Percentiles rank a stretch among this genome's conserved stretches.
phyloP scores from a whole-genome alignment of 2,113 vertebrate species.

The Xiphias gladius region DNA sequence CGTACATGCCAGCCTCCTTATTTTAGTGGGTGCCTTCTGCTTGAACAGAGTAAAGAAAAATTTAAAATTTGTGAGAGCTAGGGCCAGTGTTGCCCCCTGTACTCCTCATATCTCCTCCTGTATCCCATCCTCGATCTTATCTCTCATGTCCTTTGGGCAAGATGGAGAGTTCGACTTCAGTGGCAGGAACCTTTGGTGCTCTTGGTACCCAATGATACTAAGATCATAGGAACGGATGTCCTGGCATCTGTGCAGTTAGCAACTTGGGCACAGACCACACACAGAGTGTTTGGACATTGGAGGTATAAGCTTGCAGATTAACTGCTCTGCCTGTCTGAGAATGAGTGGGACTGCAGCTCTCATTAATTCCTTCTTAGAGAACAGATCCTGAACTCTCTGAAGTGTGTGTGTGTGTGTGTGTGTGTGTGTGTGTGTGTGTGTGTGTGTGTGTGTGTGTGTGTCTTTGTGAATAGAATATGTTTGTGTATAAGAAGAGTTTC shows the following conservation, averaged over 20 bases:
- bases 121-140: slow-evolving; percentile 4
- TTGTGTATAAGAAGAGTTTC: slow-evolving; percentile 19
- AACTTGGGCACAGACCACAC: slow-evolving; percentile 19
- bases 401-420: background rate
- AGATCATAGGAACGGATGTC: slow-evolving; percentile 48
- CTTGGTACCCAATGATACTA: slow-evolving; percentile 27
- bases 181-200: slow-evolving; percentile 22
- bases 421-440: background rate
- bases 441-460: background rate
- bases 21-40: slow-evolving; percentile 4
- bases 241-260: slow-evolving; percentile 44
- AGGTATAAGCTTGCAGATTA: slow-evolving; percentile 49
- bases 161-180: slow-evolving; percentile 19
- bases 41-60: slow-evolving; percentile 2
- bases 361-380: slow-evolving; percentile 57
- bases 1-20: background rate
- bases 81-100: slow-evolving; percentile 13
- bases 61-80: background rate
- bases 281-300: slow-evolving; percentile 16
- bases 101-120: background rate
- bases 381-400: slow-evolving; percentile 32
- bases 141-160: background rate
- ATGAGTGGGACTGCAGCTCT: slow-evolving; percentile 44
- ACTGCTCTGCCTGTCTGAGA: slow-evolving; percentile 48
- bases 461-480: background rate